These are phyloP conservation scores for Clupea harengus DNA, from an alignment of 2,113 vertebrate species.

Conservation along the genomic window DNA sequence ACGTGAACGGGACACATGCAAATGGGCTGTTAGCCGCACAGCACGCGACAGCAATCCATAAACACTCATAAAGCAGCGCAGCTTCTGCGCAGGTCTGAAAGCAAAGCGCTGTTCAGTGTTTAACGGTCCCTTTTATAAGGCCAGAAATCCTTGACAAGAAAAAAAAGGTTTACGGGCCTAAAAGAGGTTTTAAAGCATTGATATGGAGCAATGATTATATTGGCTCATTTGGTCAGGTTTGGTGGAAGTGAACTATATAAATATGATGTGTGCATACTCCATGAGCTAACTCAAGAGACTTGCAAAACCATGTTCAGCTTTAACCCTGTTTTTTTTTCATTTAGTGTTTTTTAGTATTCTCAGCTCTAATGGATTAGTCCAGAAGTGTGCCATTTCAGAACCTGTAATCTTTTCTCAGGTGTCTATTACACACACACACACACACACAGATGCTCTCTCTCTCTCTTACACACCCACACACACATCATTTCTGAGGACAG, in stretches of 20 bases:
- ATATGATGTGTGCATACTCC: neutral
- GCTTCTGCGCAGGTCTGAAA: neutral
- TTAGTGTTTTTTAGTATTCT: neutral
- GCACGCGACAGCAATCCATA: constrained; percentile 7
- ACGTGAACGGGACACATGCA: neutral
- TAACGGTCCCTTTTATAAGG: neutral
- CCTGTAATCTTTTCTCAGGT: no score
- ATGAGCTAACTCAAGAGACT: no score
- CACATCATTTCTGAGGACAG: no score
- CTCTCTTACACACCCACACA: constrained; percentile 11
- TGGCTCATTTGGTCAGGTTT: neutral
- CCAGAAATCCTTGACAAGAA: constrained; percentile 1
- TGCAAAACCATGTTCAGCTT: no score
- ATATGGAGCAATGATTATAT: neutral
- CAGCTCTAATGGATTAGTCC: neutral
- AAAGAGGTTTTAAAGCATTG: neutral
- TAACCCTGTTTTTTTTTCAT: neutral
- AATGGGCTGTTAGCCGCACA: neutral
- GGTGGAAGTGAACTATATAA: neutral
- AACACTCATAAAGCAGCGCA: neutral
- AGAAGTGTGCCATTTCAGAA: no score
- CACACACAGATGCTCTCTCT: neutral
- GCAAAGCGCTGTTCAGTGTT: neutral
- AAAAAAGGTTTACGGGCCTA: neutral
- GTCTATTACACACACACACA: neutral